A percentile compares a stretch with the other conserved stretches of the same genome.
Conservation (phyloP, 2,888 invertebrate species). For the Leptinotarsa haldemani region DNA sequence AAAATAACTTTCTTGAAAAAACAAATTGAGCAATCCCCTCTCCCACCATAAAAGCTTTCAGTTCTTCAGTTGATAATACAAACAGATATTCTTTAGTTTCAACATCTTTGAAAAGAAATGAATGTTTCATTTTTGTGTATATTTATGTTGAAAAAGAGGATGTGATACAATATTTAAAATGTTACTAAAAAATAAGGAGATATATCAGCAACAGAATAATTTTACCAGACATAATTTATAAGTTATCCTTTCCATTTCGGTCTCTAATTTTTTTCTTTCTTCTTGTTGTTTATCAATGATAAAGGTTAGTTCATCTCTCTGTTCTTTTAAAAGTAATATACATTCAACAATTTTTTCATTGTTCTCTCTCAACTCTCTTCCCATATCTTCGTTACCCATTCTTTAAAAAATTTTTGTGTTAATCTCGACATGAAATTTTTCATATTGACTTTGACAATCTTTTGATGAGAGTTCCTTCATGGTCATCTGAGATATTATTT, state of each 20-base stretch:
- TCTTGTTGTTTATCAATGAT: conserved; percentile 58
- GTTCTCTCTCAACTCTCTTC: conserved; percentile 50
- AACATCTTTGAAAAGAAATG: too few species aligned
- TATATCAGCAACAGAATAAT: neutral
- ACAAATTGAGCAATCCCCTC: neutral
- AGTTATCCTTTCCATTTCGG: conserved; percentile 59
- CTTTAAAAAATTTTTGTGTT: neutral
- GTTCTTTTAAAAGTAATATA: conserved; percentile 53
- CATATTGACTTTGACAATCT: neutral
- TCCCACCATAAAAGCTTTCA: too few species aligned
- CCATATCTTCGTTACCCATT: conserved; percentile 36
- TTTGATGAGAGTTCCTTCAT: neutral
- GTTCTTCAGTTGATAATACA: too few species aligned
- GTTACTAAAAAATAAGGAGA: neutral
- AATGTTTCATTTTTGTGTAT: too few species aligned
- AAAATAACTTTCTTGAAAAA: conserved; percentile 27
- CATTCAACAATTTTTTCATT: conserved; percentile 58
- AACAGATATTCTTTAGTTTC: too few species aligned
- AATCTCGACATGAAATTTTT: conserved; percentile 8
- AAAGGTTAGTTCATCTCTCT: conserved; percentile 56
- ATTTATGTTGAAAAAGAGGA: too few species aligned
- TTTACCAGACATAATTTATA: conserved; percentile 59
- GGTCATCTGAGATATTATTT: neutral
- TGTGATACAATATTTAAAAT: too few species aligned
- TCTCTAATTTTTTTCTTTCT: conserved; percentile 55